These are phyloP conservation scores for Proisotoma minuta DNA, from an alignment of 2,888 invertebrate species.

Conservation along the genomic window DNA sequence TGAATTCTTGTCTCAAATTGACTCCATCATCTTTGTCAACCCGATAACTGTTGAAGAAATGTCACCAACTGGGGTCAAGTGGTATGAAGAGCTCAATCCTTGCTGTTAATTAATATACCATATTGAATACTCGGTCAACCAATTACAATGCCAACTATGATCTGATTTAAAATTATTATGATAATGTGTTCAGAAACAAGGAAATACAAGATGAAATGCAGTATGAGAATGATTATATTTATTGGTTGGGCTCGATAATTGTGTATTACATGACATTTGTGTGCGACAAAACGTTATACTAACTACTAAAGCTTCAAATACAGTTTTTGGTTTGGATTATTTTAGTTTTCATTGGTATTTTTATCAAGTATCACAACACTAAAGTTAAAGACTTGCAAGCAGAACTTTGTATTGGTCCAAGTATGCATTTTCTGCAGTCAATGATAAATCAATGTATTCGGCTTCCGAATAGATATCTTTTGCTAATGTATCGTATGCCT, in stretches of 20 bases:
- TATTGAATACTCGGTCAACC: no score
- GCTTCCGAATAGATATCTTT: constrained; percentile 62
- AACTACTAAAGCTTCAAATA: no score
- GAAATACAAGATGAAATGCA: no score
- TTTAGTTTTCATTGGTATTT: no score
- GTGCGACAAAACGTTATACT: no score
- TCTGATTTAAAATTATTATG: no score
- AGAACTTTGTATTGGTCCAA: constrained; percentile 59
- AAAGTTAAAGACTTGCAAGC: constrained; percentile 8
- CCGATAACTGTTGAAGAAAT: constrained; percentile 44
- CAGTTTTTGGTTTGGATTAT: no score
- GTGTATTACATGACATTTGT: no score
- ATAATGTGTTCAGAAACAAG: no score
- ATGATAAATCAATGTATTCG: constrained; percentile 67
- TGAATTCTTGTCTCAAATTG: constrained; percentile 42
- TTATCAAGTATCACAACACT: background rate
- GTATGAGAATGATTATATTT: no score
- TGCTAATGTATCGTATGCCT: constrained; percentile 60
- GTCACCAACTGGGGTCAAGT: constrained; percentile 45
- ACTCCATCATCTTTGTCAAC: constrained; percentile 35
- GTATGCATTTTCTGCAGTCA: constrained; percentile 65
- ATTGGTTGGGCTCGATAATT: no score
- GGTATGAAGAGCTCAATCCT: constrained; percentile 42
- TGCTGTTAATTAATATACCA: constrained; percentile 28
- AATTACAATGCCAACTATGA: no score